A percentile compares a stretch with the other conserved stretches of the same genome.
These are phyloP conservation scores for Silurus aristotelis DNA, from an alignment of 2,797 vertebrate genomes.

Conservation along the genomic window DNA sequence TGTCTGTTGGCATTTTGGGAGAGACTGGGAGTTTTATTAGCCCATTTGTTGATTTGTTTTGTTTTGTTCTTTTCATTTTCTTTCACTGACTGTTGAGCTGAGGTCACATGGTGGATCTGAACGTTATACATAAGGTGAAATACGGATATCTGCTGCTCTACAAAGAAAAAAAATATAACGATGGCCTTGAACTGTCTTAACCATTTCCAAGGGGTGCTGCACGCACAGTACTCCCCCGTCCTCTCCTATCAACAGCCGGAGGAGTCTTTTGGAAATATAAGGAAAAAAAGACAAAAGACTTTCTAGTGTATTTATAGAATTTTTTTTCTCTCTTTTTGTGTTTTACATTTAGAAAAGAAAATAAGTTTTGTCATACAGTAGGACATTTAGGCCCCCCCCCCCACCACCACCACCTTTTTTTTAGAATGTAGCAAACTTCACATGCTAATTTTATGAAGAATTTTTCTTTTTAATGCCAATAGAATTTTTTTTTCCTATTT, in stretches of 20 bases:
- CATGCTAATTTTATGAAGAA: constrained; percentile 79
- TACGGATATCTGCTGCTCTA: constrained; percentile 85
- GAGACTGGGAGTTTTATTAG: constrained; percentile 49
- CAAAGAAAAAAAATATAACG: constrained; percentile 73
- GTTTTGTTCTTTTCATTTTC: constrained; percentile 55
- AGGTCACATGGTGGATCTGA: constrained; percentile 72
- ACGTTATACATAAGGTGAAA: constrained; percentile 75
- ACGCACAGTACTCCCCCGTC: constrained; percentile 30
- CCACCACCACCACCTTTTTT: constrained; percentile 48
- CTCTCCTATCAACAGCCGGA: constrained; percentile 64
- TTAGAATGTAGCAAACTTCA: constrained; percentile 91
- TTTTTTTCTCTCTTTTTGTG: constrained; percentile 60
- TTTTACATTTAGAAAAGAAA: constrained; percentile 75
- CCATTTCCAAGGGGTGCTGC: constrained; percentile 71
- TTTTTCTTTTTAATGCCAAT: constrained; percentile 81
- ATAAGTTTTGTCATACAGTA: constrained; percentile 70
- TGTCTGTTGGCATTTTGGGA: constrained; percentile 63
- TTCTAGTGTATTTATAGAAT: constrained; percentile 85
- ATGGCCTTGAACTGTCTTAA: constrained; percentile 87
- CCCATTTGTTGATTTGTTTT: not conserved
- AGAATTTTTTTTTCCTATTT: constrained; percentile 70
- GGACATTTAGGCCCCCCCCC: constrained; percentile 74
- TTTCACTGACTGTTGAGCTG: constrained; percentile 69
- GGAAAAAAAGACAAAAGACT: constrained; percentile 75
- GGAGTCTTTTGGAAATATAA: constrained; percentile 78